phyloP scores from a whole-genome alignment of 2,888 invertebrate genomes.

The Cyrtodaria siliqua region DNA sequence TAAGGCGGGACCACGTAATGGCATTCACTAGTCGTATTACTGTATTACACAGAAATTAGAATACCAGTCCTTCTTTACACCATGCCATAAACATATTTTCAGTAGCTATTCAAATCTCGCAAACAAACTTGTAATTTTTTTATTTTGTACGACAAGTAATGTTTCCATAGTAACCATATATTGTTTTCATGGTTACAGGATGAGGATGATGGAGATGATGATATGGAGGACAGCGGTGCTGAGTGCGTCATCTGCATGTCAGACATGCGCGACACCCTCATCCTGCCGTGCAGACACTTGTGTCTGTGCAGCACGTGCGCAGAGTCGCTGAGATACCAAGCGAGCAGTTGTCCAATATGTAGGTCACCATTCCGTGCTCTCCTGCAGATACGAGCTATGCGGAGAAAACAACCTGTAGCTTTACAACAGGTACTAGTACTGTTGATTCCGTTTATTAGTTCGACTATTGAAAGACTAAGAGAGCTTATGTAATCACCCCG shows the following conservation, averaged over 20 bases:
- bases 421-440: conserved; percentile 58
- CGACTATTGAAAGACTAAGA: too few species aligned
- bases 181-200: conserved; percentile 41
- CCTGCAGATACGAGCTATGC: conserved; percentile 97
- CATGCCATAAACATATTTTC: too few species aligned
- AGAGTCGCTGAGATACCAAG: conserved; percentile 96
- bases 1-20: too few species aligned
- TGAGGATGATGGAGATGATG: conserved; percentile 79
- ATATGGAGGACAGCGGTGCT: conserved; percentile 89
- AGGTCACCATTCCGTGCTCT: conserved; percentile 99
- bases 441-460: too few species aligned
- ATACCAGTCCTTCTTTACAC: too few species aligned
- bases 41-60: too few species aligned
- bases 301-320: conserved; percentile 99
- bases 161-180: too few species aligned
- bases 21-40: too few species aligned
- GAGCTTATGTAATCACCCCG: too few species aligned
- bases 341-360: conserved; percentile 99
- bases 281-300: conserved; percentile 98
- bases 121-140: too few species aligned
- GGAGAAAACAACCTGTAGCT: conserved; percentile 88
- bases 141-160: too few species aligned
- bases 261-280: conserved; percentile 98
- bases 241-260: conserved; percentile 99
- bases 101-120: too few species aligned